phyloP scores from a whole-genome alignment of 2,113 vertebrate species.

The Spizaetus ornatus region DNA sequence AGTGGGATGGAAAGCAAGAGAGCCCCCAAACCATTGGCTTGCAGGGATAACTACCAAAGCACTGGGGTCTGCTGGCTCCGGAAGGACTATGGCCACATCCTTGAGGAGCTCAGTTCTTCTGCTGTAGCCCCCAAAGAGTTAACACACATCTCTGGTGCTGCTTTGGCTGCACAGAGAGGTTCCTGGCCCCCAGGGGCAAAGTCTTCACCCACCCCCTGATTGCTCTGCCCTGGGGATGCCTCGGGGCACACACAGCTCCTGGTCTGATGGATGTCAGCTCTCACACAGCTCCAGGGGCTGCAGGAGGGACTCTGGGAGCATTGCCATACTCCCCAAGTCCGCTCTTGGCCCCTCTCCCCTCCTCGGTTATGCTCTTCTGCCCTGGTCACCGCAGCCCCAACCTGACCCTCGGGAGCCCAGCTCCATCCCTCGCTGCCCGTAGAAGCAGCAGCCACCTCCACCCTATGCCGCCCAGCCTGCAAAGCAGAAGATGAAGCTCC shows the following conservation, averaged over 20 bases:
- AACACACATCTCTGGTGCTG: fast-evolving
- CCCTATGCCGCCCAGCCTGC: not conserved
- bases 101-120: fast-evolving
- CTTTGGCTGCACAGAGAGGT: not conserved
- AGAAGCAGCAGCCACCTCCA: not conserved
- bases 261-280: not conserved
- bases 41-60: not conserved
- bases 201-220: not conserved
- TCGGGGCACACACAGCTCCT: not conserved
- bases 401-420: not conserved
- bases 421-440: fast-evolving
- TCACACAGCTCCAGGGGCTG: fast-evolving
- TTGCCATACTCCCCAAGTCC: not conserved
- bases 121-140: not conserved
- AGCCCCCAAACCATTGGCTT: not conserved
- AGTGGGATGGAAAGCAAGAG: not conserved
- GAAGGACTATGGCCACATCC: fast-evolving
- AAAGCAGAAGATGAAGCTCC: not conserved
- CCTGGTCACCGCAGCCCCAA: not conserved
- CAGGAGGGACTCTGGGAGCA: not conserved
- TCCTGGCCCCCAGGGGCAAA: not conserved
- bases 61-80: fast-evolving
- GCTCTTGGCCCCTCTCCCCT: not conserved
- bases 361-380: not conserved
- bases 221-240: not conserved